phyloP scores from a whole-genome alignment of 2,888 invertebrate species.

The Conomelus anceps region DNA sequence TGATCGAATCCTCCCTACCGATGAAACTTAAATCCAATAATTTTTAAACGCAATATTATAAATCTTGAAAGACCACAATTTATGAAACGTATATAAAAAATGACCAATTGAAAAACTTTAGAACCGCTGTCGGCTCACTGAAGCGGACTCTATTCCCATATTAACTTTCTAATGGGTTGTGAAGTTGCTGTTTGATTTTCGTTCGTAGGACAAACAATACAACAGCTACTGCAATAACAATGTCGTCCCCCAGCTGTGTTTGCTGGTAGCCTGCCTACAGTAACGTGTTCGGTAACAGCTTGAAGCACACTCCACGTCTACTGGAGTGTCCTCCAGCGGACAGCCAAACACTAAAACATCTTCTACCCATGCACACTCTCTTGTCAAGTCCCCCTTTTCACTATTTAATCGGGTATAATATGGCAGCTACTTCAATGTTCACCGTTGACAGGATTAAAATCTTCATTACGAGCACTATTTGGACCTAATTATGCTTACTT shows the following conservation, averaged over 20 bases:
- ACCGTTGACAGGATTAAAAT: neutral
- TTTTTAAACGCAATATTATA: too few relatives aligned
- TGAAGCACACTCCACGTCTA: constrained; percentile 2
- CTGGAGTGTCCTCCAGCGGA: constrained; percentile 1
- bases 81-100: too few relatives aligned
- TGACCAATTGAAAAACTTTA: too few relatives aligned
- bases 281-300: constrained; percentile 2
- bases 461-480: neutral
- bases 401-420: neutral
- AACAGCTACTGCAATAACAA: neutral
- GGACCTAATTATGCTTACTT: neutral
- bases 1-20: too few relatives aligned
- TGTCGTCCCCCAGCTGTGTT: neutral
- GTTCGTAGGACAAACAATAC: neutral
- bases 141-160: neutral
- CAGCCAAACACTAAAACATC: constrained; percentile 6
- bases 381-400: neutral
- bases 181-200: neutral
- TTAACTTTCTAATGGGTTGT: neutral
- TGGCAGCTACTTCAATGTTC: neutral
- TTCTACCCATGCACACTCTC: neutral
- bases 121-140: too few relatives aligned
- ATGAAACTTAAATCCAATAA: too few relatives aligned
- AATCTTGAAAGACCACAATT: too few relatives aligned
- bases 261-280: neutral